Evolutionary conservation across 1,140 invertebrate genomes (phyloP).

Genomic region (Calosoma granatense): DNA sequence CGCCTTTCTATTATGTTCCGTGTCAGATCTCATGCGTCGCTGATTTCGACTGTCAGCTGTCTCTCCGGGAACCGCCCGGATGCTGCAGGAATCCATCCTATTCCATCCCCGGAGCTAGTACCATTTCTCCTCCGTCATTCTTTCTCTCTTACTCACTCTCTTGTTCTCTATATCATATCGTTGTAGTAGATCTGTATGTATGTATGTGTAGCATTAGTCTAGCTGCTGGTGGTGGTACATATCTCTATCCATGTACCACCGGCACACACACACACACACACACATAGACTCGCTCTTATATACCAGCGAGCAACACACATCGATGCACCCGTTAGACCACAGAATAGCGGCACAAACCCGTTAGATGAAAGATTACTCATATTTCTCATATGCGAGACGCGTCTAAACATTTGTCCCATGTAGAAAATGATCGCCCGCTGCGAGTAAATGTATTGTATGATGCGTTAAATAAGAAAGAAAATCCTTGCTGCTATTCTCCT

Average conservation of each 20-base stretch:
- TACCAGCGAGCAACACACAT: background rate
- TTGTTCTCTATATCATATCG: too few relatives aligned
- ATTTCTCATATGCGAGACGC: background rate
- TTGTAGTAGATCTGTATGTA: too few relatives aligned
- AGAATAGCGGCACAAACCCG: background rate
- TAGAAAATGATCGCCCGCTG: background rate
- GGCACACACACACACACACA: too few relatives aligned
- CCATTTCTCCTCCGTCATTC: too few relatives aligned
- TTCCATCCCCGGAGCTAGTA: too few relatives aligned
- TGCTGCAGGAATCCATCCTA: background rate
- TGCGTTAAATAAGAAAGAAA: background rate
- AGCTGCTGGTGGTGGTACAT: background rate
- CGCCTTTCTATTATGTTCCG: slow-evolving; percentile 16
- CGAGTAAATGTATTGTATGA: too few relatives aligned
- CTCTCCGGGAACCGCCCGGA: background rate
- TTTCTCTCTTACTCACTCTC: too few relatives aligned
- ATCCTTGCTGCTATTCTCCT: too few relatives aligned
- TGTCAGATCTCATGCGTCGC: slow-evolving; percentile 11
- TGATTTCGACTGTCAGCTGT: slow-evolving; percentile 7
- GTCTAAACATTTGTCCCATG: background rate
- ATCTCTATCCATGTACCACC: background rate
- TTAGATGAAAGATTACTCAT: background rate
- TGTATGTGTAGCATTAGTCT: background rate
- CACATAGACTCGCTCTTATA: too few relatives aligned
- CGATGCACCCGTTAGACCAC: background rate